Percentiles rank a stretch among this genome's conserved stretches.
Evolutionary conservation across 2,888 invertebrate species (phyloP).

Genomic region (Chymomyza fuscimana): DNA sequence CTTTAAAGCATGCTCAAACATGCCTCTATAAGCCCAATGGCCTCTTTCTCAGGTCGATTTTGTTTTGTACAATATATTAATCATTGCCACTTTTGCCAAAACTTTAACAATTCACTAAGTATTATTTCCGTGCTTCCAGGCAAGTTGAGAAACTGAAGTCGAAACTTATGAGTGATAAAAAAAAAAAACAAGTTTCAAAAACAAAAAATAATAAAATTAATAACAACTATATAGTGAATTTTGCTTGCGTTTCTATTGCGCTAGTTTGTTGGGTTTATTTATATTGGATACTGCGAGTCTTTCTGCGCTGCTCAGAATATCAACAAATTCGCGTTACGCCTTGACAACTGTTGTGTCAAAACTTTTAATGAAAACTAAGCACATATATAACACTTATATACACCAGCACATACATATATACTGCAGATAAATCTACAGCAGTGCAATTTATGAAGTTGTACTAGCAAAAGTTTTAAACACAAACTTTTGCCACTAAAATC

Average conservation of each 20-base stretch:
- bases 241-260: neutral
- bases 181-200: conserved; percentile 8
- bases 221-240: neutral
- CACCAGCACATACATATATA: conserved; percentile 11
- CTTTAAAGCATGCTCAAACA: too few relatives aligned
- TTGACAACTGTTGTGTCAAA: conserved; percentile 50
- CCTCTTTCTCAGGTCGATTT: too few relatives aligned
- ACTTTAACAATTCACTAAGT: too few relatives aligned
- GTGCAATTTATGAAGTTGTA: conserved; percentile 4
- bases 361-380: conserved; percentile 61
- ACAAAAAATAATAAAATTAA: conserved; percentile 24
- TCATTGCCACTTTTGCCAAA: too few relatives aligned
- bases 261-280: neutral
- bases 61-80: too few relatives aligned
- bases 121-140: neutral
- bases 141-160: neutral
- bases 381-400: conserved; percentile 6
- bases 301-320: conserved; percentile 3
- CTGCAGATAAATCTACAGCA: neutral
- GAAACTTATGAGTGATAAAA: neutral
- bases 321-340: conserved; percentile 23
- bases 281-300: conserved; percentile 14
- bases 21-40: too few relatives aligned
- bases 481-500: conserved; percentile 50
- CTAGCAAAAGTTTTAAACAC: conserved; percentile 23